These are phyloP conservation scores for Diacarnus erythraeanus DNA, from an alignment of 37 sponge, comb jelly and placozoan species.

Conservation along the genomic window DNA sequence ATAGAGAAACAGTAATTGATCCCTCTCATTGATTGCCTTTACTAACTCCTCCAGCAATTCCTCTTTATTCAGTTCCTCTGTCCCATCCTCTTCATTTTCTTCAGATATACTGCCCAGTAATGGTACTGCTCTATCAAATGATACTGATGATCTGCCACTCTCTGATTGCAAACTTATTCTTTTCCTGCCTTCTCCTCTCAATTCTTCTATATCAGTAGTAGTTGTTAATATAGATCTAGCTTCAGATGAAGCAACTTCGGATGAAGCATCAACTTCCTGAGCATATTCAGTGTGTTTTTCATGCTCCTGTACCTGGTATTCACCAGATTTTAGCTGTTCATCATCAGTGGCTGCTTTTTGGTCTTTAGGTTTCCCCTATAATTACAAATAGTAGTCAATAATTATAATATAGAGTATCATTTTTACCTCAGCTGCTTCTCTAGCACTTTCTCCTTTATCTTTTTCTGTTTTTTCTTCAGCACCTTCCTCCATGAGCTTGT, in stretches of 20 bases:
- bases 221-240: not conserved
- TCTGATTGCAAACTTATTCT: not conserved
- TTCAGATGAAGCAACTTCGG: too few relatives aligned
- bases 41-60: constrained; percentile 23
- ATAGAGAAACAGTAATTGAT: constrained; percentile 50
- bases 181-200: not conserved
- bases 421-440: not conserved
- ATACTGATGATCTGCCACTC: not conserved
- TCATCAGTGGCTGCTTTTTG: too few relatives aligned
- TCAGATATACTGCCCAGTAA: constrained; percentile 32
- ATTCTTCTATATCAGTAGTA: not conserved
- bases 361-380: too few relatives aligned
- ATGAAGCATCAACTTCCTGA: too few relatives aligned
- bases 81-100: constrained; percentile 48
- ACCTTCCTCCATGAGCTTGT: not conserved
- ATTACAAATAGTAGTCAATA: too few relatives aligned
- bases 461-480: not conserved
- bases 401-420: not conserved
- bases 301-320: not conserved
- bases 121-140: not conserved
- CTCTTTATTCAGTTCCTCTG: constrained; percentile 36
- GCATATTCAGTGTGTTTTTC: not conserved
- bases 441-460: not conserved
- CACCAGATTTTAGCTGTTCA: not conserved
- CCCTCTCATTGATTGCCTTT: constrained; percentile 63